Base-by-base conservation (phyloP, 2,888 invertebrate genomes). In the Tenthredo scrophulariae region DNA sequence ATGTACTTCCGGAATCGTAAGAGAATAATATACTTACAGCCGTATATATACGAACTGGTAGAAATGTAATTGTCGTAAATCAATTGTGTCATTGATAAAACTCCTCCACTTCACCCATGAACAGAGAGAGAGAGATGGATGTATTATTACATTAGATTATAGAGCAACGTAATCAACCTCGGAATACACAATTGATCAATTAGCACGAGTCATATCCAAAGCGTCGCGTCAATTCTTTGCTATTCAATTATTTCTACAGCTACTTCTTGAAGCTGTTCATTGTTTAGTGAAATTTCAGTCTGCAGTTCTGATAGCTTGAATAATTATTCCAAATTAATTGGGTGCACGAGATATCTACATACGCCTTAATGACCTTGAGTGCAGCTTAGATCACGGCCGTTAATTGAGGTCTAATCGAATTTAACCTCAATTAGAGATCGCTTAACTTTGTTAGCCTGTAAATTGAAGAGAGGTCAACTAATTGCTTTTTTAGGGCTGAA, bases 381-480 rank as follows among this genome's bases (percentile, higher is more conserved):
- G 50, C 50, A 77, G 26, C 9, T 77, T 18, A 54, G 26, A 77
- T 77, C 50, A 62, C 37, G 33, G 62, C 33, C 22, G 54, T 37
- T 79, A 37, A 58, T 79, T 79, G 58, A 37, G 79, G 33, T 62
- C 62, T 80, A 37, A 80, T 80, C 58, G n/a, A 58, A 37, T 80
- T 37, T 80, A 80, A 40, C 62, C 37, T 62, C 80, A 80, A 80
- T 80, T 80, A 80, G 22, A 37, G 58, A 80, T 29, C 46, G 54
- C 50, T 80, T 80, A 62, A 80, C 58, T 58, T 40, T 40, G 33
- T n/a, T n/a, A n/a, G 33, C 26, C 15, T 58, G 80, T 50, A 40
- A 79, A 79, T 54, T 79, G 50, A 29, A 58, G 79, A 33, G 79
- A 79, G 79, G 79, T 79, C 79, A 79, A 79, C 43, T 54, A 58